phyloP scores from a whole-genome alignment of 2,797 vertebrate species.

The Paratrypauchen microcephalus region DNA sequence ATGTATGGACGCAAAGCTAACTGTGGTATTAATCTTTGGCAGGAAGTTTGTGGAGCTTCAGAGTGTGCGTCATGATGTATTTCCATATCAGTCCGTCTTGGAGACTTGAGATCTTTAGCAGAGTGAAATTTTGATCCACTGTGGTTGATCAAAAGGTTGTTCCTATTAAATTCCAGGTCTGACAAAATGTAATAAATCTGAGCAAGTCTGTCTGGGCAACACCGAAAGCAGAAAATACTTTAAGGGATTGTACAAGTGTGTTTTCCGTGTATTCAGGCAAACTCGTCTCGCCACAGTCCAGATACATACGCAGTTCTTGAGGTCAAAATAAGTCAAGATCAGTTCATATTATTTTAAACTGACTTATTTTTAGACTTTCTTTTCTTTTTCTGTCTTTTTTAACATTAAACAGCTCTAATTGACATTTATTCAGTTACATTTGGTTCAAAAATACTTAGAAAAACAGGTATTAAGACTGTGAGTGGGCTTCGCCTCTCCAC shows the following conservation, averaged over 20 bases:
- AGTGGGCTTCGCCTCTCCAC: no score
- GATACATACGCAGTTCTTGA: no score
- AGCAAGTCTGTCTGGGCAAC: background rate
- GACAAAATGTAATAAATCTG: background rate
- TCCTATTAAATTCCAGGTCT: background rate
- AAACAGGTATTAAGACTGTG: no score
- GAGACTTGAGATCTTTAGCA: conserved; percentile 4
- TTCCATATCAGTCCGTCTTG: background rate
- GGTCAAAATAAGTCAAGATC: no score
- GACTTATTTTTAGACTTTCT: background rate
- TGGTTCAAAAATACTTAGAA: no score
- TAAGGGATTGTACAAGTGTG: background rate
- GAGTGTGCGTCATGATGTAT: background rate
- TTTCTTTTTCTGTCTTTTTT: background rate
- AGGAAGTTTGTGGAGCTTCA: background rate
- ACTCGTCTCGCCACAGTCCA: no score
- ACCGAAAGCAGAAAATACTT: background rate
- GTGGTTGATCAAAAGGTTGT: background rate
- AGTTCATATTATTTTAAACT: no score
- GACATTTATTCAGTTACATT: no score
- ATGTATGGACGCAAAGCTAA: background rate
- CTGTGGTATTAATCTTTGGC: conserved; percentile 3
- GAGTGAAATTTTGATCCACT: background rate
- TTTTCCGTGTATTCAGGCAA: no score
- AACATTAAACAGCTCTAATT: background rate